phyloP scores from a whole-genome alignment of 2,797 vertebrate species.

The Alouatta caraya region DNA sequence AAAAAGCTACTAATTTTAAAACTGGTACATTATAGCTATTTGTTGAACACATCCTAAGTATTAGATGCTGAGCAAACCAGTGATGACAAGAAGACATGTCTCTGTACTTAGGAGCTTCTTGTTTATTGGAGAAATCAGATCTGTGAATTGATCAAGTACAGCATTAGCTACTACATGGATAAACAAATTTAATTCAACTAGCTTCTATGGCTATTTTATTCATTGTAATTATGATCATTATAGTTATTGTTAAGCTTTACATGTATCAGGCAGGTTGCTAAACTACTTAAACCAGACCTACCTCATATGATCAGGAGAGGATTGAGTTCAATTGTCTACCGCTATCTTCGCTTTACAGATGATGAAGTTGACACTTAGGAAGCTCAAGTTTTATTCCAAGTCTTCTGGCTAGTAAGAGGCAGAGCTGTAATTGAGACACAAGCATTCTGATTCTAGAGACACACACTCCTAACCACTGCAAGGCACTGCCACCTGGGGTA shows the following conservation, averaged over 20 bases:
- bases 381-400: background rate
- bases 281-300: background rate
- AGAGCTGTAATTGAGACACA: background rate
- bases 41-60: background rate
- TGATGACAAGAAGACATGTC: background rate
- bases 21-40: background rate
- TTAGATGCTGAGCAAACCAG: background rate
- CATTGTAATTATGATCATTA: background rate
- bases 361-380: conserved; percentile 4
- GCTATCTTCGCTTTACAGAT: conserved; percentile 11
- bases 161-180: background rate
- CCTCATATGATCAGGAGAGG: background rate
- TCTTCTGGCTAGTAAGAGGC: background rate
- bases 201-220: background rate
- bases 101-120: background rate
- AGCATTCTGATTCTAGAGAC: background rate
- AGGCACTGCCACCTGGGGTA: background rate
- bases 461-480: background rate
- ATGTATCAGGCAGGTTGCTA: background rate
- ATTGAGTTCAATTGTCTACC: background rate
- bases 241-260: background rate
- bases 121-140: background rate
- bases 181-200: background rate
- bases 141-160: background rate
- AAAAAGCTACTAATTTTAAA: background rate